Percentiles rank a stretch among this genome's conserved stretches.
These are phyloP conservation scores for Xiphydria camelus DNA, from an alignment of 2,888 invertebrate species.

Conservation along the genomic window DNA sequence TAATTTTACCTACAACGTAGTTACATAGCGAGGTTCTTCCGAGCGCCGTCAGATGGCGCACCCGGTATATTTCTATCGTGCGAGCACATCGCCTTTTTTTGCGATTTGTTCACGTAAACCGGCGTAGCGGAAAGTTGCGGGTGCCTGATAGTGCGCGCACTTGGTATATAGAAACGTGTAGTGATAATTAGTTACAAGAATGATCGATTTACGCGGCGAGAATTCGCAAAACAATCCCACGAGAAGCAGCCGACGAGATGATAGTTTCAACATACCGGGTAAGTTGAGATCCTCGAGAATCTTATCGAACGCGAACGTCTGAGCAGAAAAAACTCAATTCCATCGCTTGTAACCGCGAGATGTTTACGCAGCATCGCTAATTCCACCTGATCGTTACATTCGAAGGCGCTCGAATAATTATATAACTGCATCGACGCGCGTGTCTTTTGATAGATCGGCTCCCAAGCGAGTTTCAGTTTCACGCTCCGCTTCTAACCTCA, in stretches of 20 bases:
- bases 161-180: too few species aligned
- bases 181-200: conserved; percentile 31
- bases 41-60: too few species aligned
- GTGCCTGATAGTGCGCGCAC: too few species aligned
- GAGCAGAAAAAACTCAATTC: conserved; percentile 11
- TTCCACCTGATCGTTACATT: background rate
- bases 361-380: background rate
- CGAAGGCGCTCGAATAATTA: conserved; percentile 18
- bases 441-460: background rate
- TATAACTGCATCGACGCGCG: conserved; percentile 9
- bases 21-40: too few species aligned
- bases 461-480: background rate
- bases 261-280: conserved; percentile 35
- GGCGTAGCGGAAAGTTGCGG: too few species aligned
- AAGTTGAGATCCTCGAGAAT: conserved; percentile 15
- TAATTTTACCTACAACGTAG: too few species aligned
- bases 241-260: conserved; percentile 22
- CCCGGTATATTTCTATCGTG: too few species aligned
- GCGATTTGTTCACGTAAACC: too few species aligned
- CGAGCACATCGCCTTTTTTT: too few species aligned
- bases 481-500: too few species aligned
- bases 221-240: conserved; percentile 23
- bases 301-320: too few species aligned
- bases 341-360: conserved; percentile 19
- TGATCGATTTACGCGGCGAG: conserved; percentile 43